A percentile compares a stretch with the other conserved stretches of the same genome.
phyloP scores from a whole-genome alignment of 2,797 vertebrate genomes.

The Periparus ater region DNA sequence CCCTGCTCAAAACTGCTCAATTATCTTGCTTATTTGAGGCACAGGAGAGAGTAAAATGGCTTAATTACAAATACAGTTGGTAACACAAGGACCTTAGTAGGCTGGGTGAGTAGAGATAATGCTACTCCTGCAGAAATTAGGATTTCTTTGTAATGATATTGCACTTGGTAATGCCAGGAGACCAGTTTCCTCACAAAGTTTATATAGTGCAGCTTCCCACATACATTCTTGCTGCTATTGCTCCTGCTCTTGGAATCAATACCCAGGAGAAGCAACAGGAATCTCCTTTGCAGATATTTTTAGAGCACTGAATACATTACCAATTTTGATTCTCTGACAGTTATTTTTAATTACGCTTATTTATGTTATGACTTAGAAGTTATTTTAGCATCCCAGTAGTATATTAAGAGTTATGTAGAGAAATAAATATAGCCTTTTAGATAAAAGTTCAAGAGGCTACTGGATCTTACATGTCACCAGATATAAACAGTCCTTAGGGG shows the following conservation, averaged over 20 bases:
- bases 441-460: not conserved
- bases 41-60: not conserved
- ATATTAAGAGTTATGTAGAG: not conserved
- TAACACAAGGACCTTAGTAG: not conserved
- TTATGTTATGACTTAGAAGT: conserved; percentile 1
- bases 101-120: not conserved
- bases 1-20: not conserved
- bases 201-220: not conserved
- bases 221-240: not conserved
- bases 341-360: not conserved
- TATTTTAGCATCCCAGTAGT: not conserved
- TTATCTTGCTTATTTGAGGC: not conserved
- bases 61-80: not conserved
- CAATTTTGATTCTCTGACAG: conserved; percentile 6
- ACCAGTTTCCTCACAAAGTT: not conserved
- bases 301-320: not conserved
- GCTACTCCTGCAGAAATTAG: not conserved
- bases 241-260: conserved; percentile 3
- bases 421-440: not conserved
- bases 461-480: not conserved
- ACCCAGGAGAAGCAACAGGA: not conserved
- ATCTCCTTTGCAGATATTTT: conserved; percentile 3
- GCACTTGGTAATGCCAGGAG: not conserved
- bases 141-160: not conserved
- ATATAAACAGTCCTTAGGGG: not conserved